Conservation (phyloP, 2,888 invertebrate genomes). For the Crossocerus cetratus region DNA sequence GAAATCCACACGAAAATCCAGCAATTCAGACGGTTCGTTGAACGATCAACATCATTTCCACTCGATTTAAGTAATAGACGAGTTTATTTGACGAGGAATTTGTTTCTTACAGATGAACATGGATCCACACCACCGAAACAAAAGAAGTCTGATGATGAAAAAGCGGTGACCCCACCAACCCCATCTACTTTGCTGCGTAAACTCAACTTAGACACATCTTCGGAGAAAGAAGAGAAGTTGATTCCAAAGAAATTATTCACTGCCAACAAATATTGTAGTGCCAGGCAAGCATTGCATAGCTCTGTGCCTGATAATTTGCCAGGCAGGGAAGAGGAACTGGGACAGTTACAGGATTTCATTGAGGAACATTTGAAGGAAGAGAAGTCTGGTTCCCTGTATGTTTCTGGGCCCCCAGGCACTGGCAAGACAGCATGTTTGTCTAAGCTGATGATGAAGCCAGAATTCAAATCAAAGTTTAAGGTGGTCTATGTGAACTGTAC, state of each 20-base stretch:
- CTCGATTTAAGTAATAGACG: not conserved
- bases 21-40: slow-evolving; percentile 52
- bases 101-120: slow-evolving; percentile 51
- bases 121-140: slow-evolving; percentile 51
- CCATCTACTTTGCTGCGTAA: slow-evolving; percentile 65
- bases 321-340: slow-evolving; percentile 89
- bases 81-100: not conserved
- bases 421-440: slow-evolving; percentile 95
- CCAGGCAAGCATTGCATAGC: slow-evolving; percentile 79
- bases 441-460: slow-evolving; percentile 83
- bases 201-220: slow-evolving; percentile 57
- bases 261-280: slow-evolving; percentile 68
- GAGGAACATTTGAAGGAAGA: slow-evolving; percentile 81
- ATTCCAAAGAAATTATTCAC: slow-evolving; percentile 64
- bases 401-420: slow-evolving; percentile 98
- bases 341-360: slow-evolving; percentile 84
- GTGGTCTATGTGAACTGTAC: slow-evolving; percentile 92
- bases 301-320: slow-evolving; percentile 80
- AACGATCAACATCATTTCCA: slow-evolving; percentile 4
- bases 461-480: slow-evolving; percentile 81
- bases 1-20: slow-evolving; percentile 49
- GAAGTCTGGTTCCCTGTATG: slow-evolving; percentile 90
- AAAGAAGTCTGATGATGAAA: slow-evolving; percentile 28
- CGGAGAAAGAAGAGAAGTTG: slow-evolving; percentile 46
- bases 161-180: slow-evolving; percentile 59